Base-by-base conservation (phyloP, 2,888 invertebrate species). In the Ormyrus nitidulus region DNA sequence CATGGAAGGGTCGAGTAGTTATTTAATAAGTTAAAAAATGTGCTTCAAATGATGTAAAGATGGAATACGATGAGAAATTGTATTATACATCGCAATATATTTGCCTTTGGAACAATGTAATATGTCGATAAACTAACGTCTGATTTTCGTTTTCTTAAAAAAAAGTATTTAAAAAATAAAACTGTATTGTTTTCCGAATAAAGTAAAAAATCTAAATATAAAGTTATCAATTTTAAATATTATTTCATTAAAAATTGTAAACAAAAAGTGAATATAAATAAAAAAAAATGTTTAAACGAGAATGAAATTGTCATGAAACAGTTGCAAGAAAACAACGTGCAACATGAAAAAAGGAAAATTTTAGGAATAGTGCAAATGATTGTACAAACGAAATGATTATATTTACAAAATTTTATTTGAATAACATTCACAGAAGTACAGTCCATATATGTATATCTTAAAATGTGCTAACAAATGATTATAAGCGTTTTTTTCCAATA, bases 371-470 rank as follows among this genome's bases (percentile, higher is more conserved):
- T 79, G 69, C 79, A 5, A 79, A 79, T 74, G 46, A 79, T 51
- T 58, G 19, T 61, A 74, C 73, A 74, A 69, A 69, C 62, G 62
- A 64, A 54, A 69, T 74, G n/a, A 68, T 73, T 77, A 51, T 77
- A 80, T 80, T 77, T 80, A 77, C 77, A 80, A 72, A 80, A 64
- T 77, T 80, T 80, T 80, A 80, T 80, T 76, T 13, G 58, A 77
- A 58, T 61, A 66, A 80, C 76, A 73, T 77, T 72, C 44, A 72
- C 64, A 53, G 58, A 68, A 44, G 49, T 72, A 80, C 68, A 77
- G 34, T 44, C 11, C n/a, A 19, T 62, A 73, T 73, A 66, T 34
- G 34, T 54, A 69, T 49, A 79, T 74, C 13, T 44, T 62, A 72
- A 72, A 68, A 64, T 65, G 70, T 76, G n/a, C 53, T 53, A 51